Conservation (phyloP, 2,888 invertebrate species). For the Leptopterna dolabrata region DNA sequence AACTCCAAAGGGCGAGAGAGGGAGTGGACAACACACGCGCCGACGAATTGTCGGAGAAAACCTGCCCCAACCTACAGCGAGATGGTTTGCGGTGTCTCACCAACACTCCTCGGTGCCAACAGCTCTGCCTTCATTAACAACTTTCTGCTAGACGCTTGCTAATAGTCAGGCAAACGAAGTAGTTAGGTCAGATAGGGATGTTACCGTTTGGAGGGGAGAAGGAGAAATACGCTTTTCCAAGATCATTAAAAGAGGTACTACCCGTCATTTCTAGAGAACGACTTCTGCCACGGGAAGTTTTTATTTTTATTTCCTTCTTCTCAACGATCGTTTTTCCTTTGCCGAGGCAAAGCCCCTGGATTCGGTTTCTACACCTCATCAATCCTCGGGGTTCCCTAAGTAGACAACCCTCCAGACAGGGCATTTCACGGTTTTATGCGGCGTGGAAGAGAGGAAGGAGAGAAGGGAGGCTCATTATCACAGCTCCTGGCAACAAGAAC, state of each 20-base stretch:
- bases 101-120: not conserved
- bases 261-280: not conserved
- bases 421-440: slow-evolving; percentile 31
- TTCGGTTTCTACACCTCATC: slow-evolving; percentile 27
- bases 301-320: not conserved
- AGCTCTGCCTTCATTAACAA: not conserved
- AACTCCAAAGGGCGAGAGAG: slow-evolving; percentile 25
- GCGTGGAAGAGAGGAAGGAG: not conserved
- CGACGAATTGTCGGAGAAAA: slow-evolving; percentile 53
- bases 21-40: slow-evolving; percentile 49
- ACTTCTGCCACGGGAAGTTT: not conserved
- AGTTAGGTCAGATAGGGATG: not conserved
- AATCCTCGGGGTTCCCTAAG: slow-evolving; percentile 17
- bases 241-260: not conserved
- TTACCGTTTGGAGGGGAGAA: not conserved
- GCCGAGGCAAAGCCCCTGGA: not conserved
- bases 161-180: not conserved
- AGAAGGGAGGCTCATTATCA: slow-evolving; percentile 24
- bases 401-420: slow-evolving; percentile 30
- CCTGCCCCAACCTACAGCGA: slow-evolving; percentile 14
- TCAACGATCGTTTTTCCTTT: not conserved
- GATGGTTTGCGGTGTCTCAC: not conserved
- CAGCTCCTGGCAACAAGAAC: not conserved
- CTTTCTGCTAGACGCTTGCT: not conserved
- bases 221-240: not conserved